Percentiles rank a stretch among this genome's conserved stretches.
phyloP scores from a whole-genome alignment of 1,140 invertebrate genomes.

The Drosophila ironensis region DNA sequence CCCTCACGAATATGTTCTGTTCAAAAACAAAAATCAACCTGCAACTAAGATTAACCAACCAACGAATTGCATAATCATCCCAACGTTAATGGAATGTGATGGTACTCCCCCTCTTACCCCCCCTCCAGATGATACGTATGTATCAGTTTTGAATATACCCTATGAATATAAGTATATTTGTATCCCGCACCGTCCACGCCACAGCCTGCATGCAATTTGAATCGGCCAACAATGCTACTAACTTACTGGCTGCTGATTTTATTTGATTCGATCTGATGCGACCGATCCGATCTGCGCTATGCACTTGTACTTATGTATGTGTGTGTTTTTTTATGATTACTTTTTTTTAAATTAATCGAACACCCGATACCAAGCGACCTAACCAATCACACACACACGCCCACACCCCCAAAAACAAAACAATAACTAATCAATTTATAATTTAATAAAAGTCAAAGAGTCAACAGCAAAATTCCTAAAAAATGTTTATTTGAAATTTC shows the following conservation, averaged over 20 bases:
- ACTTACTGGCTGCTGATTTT: conserved; percentile 30
- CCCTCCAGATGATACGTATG: conserved; percentile 38
- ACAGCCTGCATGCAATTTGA: conserved; percentile 32
- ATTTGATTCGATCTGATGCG: conserved; percentile 12
- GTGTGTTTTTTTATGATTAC: too few species aligned
- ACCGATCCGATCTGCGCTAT: conserved; percentile 19
- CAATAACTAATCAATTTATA: conserved; percentile 35
- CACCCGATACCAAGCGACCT: conserved; percentile 31
- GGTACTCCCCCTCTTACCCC: conserved; percentile 3
- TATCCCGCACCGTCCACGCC: conserved; percentile 37
- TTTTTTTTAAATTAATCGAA: conserved; percentile 32
- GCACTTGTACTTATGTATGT: conserved; percentile 42
- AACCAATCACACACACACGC: conserved; percentile 37
- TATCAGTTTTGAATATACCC: conserved; percentile 43
- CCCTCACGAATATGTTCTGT: conserved; percentile 10
- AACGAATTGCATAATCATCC: conserved; percentile 32
- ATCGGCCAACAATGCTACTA: conserved; percentile 29
- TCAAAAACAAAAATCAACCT: not conserved
- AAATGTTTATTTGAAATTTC: conserved; percentile 61
- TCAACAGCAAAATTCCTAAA: conserved; percentile 51
- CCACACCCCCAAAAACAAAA: conserved; percentile 21
- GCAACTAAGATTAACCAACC: conserved; percentile 20
- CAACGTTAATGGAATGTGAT: conserved; percentile 42
- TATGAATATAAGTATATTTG: conserved; percentile 8
- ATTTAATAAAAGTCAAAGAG: conserved; percentile 42